phyloP scores from a whole-genome alignment of 2,797 vertebrate species.

The Fringilla coelebs region DNA sequence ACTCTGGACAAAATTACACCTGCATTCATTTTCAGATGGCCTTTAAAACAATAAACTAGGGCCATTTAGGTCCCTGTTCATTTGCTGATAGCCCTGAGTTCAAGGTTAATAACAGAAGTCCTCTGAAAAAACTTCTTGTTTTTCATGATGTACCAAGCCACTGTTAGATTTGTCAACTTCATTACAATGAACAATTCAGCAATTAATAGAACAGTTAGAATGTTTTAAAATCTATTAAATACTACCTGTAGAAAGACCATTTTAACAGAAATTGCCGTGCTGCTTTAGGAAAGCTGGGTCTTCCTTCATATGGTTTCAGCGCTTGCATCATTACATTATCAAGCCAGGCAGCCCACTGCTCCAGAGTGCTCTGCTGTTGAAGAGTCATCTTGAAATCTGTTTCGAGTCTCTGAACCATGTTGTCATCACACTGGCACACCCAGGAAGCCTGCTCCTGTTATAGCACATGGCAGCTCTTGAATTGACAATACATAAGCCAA shows the following conservation, averaged over 20 bases:
- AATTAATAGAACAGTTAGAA: neutral
- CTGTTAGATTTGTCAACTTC: neutral
- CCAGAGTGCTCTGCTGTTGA: slow-evolving; percentile 84
- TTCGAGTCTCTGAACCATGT: slow-evolving; percentile 83
- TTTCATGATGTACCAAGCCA: neutral
- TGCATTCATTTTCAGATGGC: neutral
- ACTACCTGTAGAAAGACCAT: slow-evolving; percentile 85
- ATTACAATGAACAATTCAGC: neutral
- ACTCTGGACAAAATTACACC: neutral
- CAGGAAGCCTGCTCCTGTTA: slow-evolving; percentile 85
- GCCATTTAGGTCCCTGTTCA: neutral
- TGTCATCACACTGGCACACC: slow-evolving; percentile 86
- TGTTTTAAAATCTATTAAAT: neutral
- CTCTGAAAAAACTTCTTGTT: rapidly evolving
- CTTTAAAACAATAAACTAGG: neutral
- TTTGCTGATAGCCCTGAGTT: neutral
- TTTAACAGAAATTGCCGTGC: slow-evolving; percentile 83
- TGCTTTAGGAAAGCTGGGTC: slow-evolving; percentile 83
- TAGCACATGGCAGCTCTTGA: slow-evolving; percentile 22
- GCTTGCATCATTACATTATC: slow-evolving; percentile 84
- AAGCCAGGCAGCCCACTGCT: slow-evolving; percentile 84
- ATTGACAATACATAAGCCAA: neutral
- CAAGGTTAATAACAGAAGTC: neutral
- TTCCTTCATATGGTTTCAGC: slow-evolving; percentile 81
- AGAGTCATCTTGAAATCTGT: slow-evolving; percentile 86